A percentile compares a stretch with the other conserved stretches of the same genome.
phyloP scores from a whole-genome alignment of 2,888 invertebrate species.

The Calliopum simillimum region DNA sequence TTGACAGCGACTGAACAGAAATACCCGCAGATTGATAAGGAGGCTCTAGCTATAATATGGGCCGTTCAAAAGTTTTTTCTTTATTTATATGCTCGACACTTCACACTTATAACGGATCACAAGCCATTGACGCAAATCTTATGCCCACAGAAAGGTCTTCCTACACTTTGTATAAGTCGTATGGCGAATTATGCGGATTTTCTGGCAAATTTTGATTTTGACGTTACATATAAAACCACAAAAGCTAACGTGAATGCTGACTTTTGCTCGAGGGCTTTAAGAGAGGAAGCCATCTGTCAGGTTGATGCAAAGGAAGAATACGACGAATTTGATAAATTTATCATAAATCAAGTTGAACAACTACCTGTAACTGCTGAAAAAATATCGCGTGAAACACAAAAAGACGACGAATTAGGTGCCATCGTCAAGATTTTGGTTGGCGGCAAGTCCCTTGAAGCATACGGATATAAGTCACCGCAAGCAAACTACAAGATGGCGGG shows the following conservation, averaged over 20 bases:
- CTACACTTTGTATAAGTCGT: conserved; percentile 36
- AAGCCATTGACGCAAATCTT: conserved; percentile 30
- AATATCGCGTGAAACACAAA: too few relatives aligned
- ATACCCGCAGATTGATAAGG: conserved; percentile 41
- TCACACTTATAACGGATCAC: conserved; percentile 40
- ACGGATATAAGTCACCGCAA: conserved; percentile 20
- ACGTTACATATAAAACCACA: not conserved
- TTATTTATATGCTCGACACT: conserved; percentile 38
- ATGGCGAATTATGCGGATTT: conserved; percentile 42
- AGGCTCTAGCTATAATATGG: conserved; percentile 40
- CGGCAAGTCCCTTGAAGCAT: too few relatives aligned
- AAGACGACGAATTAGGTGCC: too few relatives aligned
- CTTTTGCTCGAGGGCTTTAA: too few relatives aligned
- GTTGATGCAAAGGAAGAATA: too few relatives aligned
- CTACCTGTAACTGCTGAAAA: too few relatives aligned
- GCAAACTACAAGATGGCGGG: conserved; percentile 7
- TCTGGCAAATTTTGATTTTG: conserved; percentile 2
- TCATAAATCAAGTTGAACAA: too few relatives aligned
- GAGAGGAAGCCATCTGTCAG: too few relatives aligned
- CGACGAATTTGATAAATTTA: too few relatives aligned
- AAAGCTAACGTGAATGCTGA: conserved; percentile 5
- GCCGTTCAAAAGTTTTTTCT: conserved; percentile 29
- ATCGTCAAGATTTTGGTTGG: too few relatives aligned
- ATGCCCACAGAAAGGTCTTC: conserved; percentile 22
- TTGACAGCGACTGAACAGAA: conserved; percentile 36